Conservation (phyloP, 2,888 invertebrate genomes). For the Drosophila macrothrix region DNA sequence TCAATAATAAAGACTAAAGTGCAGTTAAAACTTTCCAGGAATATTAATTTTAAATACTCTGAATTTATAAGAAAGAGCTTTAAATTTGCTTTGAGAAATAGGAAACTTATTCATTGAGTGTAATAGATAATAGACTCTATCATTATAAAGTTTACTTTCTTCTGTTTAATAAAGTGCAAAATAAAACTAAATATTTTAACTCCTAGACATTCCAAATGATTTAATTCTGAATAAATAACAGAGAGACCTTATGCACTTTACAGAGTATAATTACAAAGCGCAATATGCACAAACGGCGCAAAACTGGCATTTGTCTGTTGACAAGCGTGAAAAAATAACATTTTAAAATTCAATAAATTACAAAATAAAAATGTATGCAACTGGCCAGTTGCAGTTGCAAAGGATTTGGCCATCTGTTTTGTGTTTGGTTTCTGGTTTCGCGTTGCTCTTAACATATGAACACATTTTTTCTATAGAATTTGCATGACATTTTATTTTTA, state of each 20-base stretch:
- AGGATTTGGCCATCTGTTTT: slow-evolving; percentile 32
- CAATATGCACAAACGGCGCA: slow-evolving; percentile 11
- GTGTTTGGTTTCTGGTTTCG: slow-evolving; percentile 14
- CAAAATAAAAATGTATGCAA: slow-evolving; percentile 48
- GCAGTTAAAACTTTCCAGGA: not conserved
- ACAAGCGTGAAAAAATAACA: slow-evolving; percentile 42
- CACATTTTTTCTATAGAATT: slow-evolving; percentile 8
- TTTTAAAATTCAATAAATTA: slow-evolving; percentile 73
- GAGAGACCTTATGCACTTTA: not conserved
- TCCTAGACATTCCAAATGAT: not conserved
- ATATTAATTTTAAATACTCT: not conserved
- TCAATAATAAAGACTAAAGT: not conserved
- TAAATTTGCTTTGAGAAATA: not conserved
- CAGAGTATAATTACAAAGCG: slow-evolving; percentile 32
- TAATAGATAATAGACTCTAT: not conserved
- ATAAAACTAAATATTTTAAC: not conserved
- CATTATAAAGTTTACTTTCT: not conserved
- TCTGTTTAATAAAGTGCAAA: not conserved
- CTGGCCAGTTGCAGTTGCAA: slow-evolving; percentile 11
- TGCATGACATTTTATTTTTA: slow-evolving; percentile 19
- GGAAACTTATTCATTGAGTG: not conserved
- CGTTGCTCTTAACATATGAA: slow-evolving; percentile 7
- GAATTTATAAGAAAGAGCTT: not conserved
- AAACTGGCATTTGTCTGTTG: slow-evolving; percentile 11
- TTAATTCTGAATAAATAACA: not conserved